A percentile compares a stretch with the other conserved stretches of the same genome.
Evolutionary conservation across 1,140 invertebrate genomes (phyloP).

Genomic region (Lepidurus arcticus): DNA sequence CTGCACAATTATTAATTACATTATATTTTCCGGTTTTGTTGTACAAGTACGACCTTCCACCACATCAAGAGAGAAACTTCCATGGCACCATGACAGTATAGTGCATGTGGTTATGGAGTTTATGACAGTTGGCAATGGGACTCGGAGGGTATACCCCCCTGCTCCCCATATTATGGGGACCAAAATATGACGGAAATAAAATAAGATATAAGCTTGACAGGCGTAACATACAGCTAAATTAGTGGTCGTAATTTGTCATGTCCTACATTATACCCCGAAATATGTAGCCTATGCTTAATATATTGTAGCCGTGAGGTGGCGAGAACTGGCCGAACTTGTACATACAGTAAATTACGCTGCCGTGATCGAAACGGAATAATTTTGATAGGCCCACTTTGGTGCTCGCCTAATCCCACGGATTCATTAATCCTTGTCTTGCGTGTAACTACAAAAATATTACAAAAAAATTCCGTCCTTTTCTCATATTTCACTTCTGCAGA

Average conservation of each 20-base stretch:
- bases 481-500: background rate
- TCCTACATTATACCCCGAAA: background rate
- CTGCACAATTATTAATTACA: no score
- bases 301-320: background rate
- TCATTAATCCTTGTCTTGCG: background rate
- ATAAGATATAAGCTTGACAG: background rate
- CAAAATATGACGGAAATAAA: background rate
- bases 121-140: constrained; percentile 2
- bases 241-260: constrained; percentile 13
- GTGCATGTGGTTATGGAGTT: background rate
- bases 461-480: background rate
- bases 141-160: background rate
- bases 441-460: background rate
- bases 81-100: background rate
- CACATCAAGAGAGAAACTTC: background rate
- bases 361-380: background rate
- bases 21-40: background rate
- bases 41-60: background rate
- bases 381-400: background rate
- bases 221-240: background rate
- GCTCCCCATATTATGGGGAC: background rate
- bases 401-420: background rate
- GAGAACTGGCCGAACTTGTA: no score
- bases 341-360: background rate
- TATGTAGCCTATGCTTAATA: background rate